Percentiles rank a stretch among this genome's conserved stretches.
phyloP scores from a whole-genome alignment of 2,888 invertebrate genomes.

The Oxycera nigricornis region DNA sequence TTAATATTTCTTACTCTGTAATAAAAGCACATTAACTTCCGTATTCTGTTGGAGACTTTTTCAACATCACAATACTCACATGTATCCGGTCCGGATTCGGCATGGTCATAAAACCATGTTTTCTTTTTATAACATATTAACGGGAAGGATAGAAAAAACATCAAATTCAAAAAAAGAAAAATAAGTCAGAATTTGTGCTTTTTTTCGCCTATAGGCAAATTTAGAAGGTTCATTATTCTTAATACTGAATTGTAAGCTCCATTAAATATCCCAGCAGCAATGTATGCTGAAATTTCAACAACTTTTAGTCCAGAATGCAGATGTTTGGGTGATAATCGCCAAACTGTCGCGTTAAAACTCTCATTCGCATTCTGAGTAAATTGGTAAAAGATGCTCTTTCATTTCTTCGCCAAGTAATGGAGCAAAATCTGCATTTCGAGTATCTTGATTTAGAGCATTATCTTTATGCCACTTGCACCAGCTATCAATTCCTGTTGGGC shows the following conservation, averaged over 20 bases:
- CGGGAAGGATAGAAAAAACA: too few species aligned
- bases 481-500: slow-evolving; percentile 44
- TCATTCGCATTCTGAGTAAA: not conserved
- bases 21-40: too few species aligned
- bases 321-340: not conserved
- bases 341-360: not conserved
- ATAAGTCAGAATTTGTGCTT: too few species aligned
- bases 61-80: too few species aligned
- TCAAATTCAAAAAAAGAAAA: too few species aligned
- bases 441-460: not conserved
- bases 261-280: not conserved
- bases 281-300: not conserved
- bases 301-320: not conserved
- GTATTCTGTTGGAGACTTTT: too few species aligned
- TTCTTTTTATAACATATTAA: too few species aligned
- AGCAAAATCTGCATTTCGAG: not conserved
- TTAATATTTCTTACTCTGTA: too few species aligned
- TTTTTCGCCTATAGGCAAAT: too few species aligned
- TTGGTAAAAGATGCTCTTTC: not conserved
- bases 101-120: too few species aligned
- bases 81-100: too few species aligned
- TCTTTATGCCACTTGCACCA: slow-evolving; percentile 44
- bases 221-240: not conserved
- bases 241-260: not conserved
- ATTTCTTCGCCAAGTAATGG: not conserved